These are phyloP conservation scores for Vulpes lagopus DNA, from an alignment of 2,113 vertebrate species.

Conservation along the genomic window DNA sequence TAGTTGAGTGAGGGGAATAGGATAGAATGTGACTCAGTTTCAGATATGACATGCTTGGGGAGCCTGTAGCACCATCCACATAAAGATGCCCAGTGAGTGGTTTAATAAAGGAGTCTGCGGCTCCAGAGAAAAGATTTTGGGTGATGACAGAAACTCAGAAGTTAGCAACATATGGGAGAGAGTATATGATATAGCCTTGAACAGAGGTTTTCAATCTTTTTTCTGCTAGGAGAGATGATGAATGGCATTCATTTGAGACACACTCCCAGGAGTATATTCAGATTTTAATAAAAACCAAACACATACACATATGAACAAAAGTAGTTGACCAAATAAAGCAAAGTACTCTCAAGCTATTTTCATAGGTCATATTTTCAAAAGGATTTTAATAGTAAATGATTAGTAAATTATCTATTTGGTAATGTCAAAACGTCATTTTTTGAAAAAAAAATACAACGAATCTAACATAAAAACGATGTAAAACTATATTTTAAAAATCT, in stretches of 20 bases:
- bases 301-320: not conserved
- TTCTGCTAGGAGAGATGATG: not conserved
- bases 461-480: constrained; percentile 4
- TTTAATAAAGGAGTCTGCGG: not conserved
- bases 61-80: not conserved
- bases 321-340: not conserved
- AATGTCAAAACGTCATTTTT: not conserved
- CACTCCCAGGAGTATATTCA: not conserved
- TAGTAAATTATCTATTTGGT: not conserved
- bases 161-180: not conserved
- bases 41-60: not conserved
- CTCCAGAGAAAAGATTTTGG: not conserved
- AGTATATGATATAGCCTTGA: not conserved
- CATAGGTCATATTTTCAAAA: constrained; percentile 5
- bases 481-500: constrained; percentile 11
- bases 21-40: not conserved
- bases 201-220: constrained; percentile 3
- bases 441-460: not conserved
- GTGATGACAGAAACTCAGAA: not conserved
- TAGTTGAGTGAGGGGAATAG: not conserved
- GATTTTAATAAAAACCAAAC: not conserved
- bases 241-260: not conserved
- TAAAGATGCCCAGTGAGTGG: not conserved
- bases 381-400: not conserved
- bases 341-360: not conserved